Base-by-base conservation (phyloP, 1,140 invertebrate genomes). In the Nasonia giraulti region DNA sequence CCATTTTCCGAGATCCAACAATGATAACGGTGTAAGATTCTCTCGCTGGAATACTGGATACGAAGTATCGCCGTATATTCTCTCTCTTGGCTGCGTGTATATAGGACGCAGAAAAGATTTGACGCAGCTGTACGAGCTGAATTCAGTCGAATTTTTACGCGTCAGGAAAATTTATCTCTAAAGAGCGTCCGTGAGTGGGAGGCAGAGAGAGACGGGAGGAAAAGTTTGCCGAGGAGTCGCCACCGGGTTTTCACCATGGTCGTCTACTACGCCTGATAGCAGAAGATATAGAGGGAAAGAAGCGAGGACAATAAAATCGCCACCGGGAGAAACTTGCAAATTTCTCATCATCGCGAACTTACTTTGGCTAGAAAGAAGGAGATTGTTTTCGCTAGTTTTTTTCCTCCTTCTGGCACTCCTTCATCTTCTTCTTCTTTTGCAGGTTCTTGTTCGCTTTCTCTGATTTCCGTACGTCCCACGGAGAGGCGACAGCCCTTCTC, bases 101-200 rank as follows among this genome's bases (percentile, higher is more conserved):
- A 12, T 27, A n/a, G 7, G 17, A 80, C 82, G 83, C 82, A 83
- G 82, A 83, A 85, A 88, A 83, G 77, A 86, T 77, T 66, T 55
- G 50, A 14, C 66, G 31, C 81, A 83, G 77, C 27, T 33, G 66
- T 80, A 55, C 12, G 12, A 55, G 40, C 31, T 80, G 62, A 73
- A 66, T 17, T n/a, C 31, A 69, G 74, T 77, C 78, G 82, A 84
- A 79, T 84, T 73, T 76, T 84, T 78, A 68, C 55, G 71, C 83
- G 82, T 86, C 83, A 77, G 81, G 81, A 86, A 88, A 86, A 88
- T 87, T 87, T 87, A 87, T 87, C 87, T 87, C 62, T 50, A 86
- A 55, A 55, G 84, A 81, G 73, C 23, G 68, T 27, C 27, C 5
- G 68, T 12, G 68, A 69, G 27, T 27, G 68, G 27, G 68, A 69